Base-by-base conservation (phyloP, 2,888 invertebrate genomes). In the Tetragnatha montana region DNA sequence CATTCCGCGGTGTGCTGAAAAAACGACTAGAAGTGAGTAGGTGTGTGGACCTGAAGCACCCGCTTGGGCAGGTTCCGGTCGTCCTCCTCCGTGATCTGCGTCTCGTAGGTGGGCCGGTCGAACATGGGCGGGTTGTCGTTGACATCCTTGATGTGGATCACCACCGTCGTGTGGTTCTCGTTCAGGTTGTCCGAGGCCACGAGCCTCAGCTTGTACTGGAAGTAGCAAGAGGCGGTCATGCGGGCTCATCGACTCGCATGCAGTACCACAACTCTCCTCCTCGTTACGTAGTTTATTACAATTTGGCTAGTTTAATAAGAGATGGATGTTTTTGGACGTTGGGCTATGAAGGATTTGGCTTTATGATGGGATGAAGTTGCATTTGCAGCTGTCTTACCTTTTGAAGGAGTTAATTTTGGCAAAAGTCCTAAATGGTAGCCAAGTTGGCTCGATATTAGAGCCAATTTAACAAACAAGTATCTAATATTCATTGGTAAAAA, bases 111-210 rank as follows among this genome's bases (percentile, higher is more conserved):
- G 83, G 98, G 98, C 92, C 98, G 95, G 94, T 98, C 97, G 94
- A 99, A 99, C 92, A 97, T 97, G 3, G 99, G 99, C 75, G 98
- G 97, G 95, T 99, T 99, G 95, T 99, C 99, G 94, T 99, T 99
- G 92, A 98, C 98, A 94, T 99, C 98, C 94, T 98, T 98, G 93
- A 98, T 97, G 94, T 98, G 97, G 93, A 98, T 98, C 93, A 98
- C 98, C 92, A 98, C 98, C 71, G 97, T 98, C 74, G 98, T 98
- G 95, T 97, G 97, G 95, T 98, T 98, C 94, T 98, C 98, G 95
- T 98, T 98, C 93, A 98, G 95, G 95, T 98, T 98, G 95, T 98
- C 97, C 91, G 98, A 98, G 85, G 98, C 98, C 90, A 98, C 98
- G 94, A 98, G 95, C 93, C 97, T 96, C 94, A 98, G 95, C 95